These are phyloP conservation scores for Aptenodytes forsteri DNA, from an alignment of 2,113 vertebrate genomes.

Conservation along the genomic window DNA sequence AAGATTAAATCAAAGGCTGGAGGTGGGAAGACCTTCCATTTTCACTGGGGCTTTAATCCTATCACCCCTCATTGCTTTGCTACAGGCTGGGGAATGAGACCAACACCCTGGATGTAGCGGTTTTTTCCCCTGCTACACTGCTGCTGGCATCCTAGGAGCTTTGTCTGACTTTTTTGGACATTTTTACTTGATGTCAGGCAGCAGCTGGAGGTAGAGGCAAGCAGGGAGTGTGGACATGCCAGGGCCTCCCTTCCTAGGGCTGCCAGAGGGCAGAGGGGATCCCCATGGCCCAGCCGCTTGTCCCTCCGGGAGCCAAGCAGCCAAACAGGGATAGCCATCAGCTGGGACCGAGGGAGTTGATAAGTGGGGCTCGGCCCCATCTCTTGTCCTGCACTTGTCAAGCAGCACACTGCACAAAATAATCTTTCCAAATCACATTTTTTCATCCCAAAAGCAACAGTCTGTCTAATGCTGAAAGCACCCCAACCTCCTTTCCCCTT, in stretches of 20 bases:
- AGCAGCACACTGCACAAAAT: neutral
- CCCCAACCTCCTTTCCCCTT: neutral
- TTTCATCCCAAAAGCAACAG: neutral
- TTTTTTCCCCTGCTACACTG: neutral
- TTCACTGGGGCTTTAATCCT: neutral
- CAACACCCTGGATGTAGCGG: fast-evolving
- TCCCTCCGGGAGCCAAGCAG: neutral
- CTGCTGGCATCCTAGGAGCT: neutral
- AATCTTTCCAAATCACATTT: neutral
- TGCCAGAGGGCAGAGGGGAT: neutral
- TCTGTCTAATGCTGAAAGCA: neutral
- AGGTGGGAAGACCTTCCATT: neutral
- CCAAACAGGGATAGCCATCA: neutral
- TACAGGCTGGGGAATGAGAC: neutral
- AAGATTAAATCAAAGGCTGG: neutral
- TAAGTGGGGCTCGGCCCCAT: neutral
- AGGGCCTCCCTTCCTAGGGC: too few species aligned
- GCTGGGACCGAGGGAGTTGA: neutral
- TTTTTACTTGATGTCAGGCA: neutral
- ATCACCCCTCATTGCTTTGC: neutral
- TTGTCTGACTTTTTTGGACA: neutral
- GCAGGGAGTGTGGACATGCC: neutral
- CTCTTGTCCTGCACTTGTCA: neutral
- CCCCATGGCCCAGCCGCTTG: fast-evolving
- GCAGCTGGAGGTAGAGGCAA: neutral